Evolutionary conservation across 2,797 vertebrate genomes (phyloP).

Genomic region (Enteromius trimaculatus): DNA sequence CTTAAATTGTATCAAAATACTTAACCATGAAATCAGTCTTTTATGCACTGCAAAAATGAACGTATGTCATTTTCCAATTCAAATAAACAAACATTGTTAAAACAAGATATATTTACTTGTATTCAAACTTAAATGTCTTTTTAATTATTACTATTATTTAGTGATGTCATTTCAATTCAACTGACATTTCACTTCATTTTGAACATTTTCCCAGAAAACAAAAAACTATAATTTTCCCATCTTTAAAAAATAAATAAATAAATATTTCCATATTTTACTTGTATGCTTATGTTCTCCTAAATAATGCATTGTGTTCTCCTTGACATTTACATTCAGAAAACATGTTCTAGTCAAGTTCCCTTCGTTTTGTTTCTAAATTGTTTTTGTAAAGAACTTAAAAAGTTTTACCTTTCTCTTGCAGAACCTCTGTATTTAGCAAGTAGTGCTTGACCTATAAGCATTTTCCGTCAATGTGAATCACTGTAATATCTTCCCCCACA

Average conservation of each 20-base stretch:
- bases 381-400: not conserved
- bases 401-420: not conserved
- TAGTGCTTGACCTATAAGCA: not conserved
- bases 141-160: no score
- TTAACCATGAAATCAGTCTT: not conserved
- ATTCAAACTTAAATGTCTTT: no score
- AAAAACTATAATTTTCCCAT: not conserved
- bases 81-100: not conserved
- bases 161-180: no score
- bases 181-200: not conserved
- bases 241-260: no score
- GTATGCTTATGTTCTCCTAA: no score
- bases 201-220: not conserved
- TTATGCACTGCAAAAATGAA: not conserved
- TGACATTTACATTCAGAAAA: not conserved
- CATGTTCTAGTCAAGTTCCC: no score
- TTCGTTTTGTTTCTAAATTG: no score
- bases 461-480: not conserved
- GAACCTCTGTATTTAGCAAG: not conserved
- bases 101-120: not conserved
- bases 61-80: not conserved
- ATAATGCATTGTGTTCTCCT: not conserved
- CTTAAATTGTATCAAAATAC: not conserved
- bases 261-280: no score
- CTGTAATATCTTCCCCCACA: not conserved